A percentile compares a stretch with the other conserved stretches of the same genome.
phyloP scores from a whole-genome alignment of 2,888 invertebrate species.

The Drosophila demipolita region DNA sequence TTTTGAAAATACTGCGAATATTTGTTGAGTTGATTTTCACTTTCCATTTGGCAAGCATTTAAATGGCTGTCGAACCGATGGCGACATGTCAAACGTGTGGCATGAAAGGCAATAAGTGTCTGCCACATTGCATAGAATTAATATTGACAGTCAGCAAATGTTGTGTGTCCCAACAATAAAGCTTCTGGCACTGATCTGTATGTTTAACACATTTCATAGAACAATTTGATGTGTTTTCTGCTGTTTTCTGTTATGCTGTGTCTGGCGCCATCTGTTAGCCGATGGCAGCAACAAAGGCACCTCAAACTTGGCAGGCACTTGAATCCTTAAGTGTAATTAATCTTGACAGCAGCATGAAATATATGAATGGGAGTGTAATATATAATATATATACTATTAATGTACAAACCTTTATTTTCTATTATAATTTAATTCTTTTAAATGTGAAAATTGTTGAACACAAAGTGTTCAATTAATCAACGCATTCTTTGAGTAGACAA shows the following conservation, averaged over 20 bases:
- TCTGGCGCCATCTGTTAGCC: slow-evolving; percentile 24
- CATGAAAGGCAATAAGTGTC: background rate
- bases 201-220: background rate
- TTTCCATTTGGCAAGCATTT: slow-evolving; percentile 14
- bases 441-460: background rate
- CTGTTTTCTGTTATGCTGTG: background rate
- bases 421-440: background rate
- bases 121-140: slow-evolving; percentile 18
- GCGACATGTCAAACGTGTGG: slow-evolving; percentile 11
- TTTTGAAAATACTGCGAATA: background rate
- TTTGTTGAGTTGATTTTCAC: slow-evolving; percentile 7
- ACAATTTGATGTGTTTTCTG: background rate
- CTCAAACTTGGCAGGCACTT: background rate
- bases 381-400: background rate
- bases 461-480: slow-evolving; percentile 53
- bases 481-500: slow-evolving; percentile 1
- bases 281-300: slow-evolving; percentile 3
- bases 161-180: slow-evolving; percentile 35
- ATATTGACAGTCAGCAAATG: slow-evolving; percentile 34
- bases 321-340: background rate
- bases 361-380: background rate
- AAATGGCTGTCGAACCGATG: slow-evolving; percentile 17
- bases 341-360: background rate
- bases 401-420: background rate
- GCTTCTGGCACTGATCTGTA: background rate